Evolutionary conservation across 2,888 invertebrate genomes (phyloP).

Genomic region (Calliopum simillimum): DNA sequence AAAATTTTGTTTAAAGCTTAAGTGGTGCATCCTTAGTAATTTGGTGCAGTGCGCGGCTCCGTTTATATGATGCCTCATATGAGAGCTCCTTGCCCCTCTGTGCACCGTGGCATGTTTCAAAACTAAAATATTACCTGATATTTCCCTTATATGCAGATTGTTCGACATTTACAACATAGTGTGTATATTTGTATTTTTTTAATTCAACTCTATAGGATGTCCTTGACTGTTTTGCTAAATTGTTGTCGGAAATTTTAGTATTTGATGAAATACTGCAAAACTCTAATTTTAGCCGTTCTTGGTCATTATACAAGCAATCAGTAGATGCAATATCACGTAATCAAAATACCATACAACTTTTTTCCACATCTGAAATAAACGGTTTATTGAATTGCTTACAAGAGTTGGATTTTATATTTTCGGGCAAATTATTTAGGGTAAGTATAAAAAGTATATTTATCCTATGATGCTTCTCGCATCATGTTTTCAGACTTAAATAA

Average conservation of each 20-base stretch:
- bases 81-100: too few species aligned
- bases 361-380: conserved; percentile 71
- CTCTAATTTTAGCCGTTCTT: conserved; percentile 71
- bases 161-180: neutral
- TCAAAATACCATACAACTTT: conserved; percentile 72
- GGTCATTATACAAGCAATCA: conserved; percentile 82
- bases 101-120: too few species aligned
- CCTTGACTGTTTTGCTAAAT: conserved; percentile 73
- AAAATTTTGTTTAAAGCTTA: too few species aligned
- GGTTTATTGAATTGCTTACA: conserved; percentile 79
- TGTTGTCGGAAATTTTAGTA: conserved; percentile 74
- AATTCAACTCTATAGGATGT: conserved; percentile 53
- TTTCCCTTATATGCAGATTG: too few species aligned
- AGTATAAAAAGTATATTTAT: conserved; percentile 18
- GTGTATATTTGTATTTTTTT: too few species aligned
- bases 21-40: too few species aligned
- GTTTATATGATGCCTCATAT: too few species aligned
- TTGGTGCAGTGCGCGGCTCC: too few species aligned
- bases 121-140: too few species aligned
- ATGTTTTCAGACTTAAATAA: neutral
- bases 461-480: too few species aligned
- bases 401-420: conserved; percentile 66
- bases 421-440: conserved; percentile 79
- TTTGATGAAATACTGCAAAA: conserved; percentile 67
- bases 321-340: conserved; percentile 77